A percentile compares a stretch with the other conserved stretches of the same genome.
Conservation (phyloP, 2,888 invertebrate genomes). For the Sycophila texana region DNA sequence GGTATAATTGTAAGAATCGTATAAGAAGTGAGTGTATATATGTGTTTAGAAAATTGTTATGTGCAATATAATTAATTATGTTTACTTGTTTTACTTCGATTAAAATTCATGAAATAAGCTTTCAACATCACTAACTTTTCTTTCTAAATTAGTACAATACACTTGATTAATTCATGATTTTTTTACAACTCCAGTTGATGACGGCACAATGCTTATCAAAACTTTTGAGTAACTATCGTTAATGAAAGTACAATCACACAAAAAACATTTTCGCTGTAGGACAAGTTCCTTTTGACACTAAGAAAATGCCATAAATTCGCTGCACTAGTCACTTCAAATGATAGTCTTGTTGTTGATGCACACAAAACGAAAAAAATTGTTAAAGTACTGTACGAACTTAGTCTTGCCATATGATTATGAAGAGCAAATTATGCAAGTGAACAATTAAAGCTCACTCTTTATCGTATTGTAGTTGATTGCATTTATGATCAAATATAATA, state of each 20-base stretch:
- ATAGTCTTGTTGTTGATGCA: constrained; percentile 11
- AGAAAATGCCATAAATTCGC: constrained; percentile 27
- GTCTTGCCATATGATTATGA: constrained; percentile 30
- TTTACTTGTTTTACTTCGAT: constrained; percentile 40
- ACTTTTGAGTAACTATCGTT: constrained; percentile 8
- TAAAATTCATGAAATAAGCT: constrained; percentile 45
- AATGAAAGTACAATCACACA: constrained; percentile 28
- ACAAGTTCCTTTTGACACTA: constrained; percentile 4
- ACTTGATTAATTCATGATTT: constrained; percentile 26
- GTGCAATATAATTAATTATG: constrained; percentile 15
- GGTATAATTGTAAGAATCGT: constrained; percentile 31
- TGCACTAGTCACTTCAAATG: constrained; percentile 10
- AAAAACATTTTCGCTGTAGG: constrained; percentile 26
- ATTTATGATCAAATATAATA: too few species aligned
- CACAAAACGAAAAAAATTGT: constrained; percentile 22
- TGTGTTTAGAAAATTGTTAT: constrained; percentile 29
- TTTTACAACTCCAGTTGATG: constrained; percentile 12
- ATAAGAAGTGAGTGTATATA: constrained; percentile 34
- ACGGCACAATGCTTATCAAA: constrained; percentile 28
- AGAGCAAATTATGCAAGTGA: constrained; percentile 19
- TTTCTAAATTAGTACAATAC: constrained; percentile 23
- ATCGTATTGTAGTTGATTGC: too few species aligned
- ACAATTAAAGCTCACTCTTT: constrained; percentile 14
- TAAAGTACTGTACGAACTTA: constrained; percentile 26
- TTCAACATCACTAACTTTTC: constrained; percentile 20